Evolutionary conservation across 2,888 invertebrate genomes (phyloP).

Genomic region (Piscicola geometra): DNA sequence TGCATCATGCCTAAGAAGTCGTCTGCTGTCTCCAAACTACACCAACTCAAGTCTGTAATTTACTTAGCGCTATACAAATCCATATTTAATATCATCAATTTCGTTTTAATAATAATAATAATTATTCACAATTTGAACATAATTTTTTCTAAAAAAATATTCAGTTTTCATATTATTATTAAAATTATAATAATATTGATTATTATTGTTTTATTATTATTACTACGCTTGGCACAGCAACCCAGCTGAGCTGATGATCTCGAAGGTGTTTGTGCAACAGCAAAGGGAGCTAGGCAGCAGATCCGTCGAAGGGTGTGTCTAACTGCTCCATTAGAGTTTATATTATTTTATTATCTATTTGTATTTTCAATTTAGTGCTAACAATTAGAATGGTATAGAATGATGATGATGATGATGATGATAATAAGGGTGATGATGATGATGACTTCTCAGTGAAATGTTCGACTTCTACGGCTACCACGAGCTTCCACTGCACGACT

Average conservation of each 20-base stretch:
- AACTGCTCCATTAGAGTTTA: no score
- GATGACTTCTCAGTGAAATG: constrained; percentile 8
- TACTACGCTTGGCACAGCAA: no score
- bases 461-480: constrained; percentile 31
- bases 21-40: not conserved
- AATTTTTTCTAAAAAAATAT: not conserved
- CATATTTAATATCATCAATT: not conserved
- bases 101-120: not conserved
- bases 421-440: no score
- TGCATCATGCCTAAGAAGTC: not conserved
- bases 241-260: constrained; percentile 57
- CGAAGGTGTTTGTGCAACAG: constrained; percentile 55
- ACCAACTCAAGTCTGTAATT: not conserved
- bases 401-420: no score
- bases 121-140: not conserved
- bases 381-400: no score
- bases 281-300: constrained; percentile 14
- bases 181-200: not conserved
- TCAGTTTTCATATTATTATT: not conserved
- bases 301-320: constrained; percentile 34
- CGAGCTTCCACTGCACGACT: constrained; percentile 17
- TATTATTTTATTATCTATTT: not conserved
- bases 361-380: not conserved
- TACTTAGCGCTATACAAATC: no score
- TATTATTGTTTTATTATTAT: no score